Base-by-base conservation (phyloP, 2,888 invertebrate genomes). In the Caenorhabditis drosophilae region DNA sequence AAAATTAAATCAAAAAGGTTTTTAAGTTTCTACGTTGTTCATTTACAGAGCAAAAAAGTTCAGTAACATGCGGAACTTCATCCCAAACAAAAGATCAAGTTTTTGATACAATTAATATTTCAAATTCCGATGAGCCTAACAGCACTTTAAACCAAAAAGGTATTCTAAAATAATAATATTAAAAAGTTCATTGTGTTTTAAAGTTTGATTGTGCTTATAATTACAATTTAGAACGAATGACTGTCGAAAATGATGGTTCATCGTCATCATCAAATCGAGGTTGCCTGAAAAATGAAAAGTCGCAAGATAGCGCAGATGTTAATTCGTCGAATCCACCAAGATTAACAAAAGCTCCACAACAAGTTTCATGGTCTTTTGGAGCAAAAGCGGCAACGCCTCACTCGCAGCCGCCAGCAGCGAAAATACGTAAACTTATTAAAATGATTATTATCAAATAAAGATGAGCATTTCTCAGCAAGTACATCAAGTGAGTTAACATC, bases 321-420 rank as follows among this genome's bases (percentile, higher is more conserved):
- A 44, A 40, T 15, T 42, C 42, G 7, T n/a, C n/a, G 27, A 49
- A 27, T 26, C 49, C 60, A 1, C 44, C 36, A 1, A 18, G 58
- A 27, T 11, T 55, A 20, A 27, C 44, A 25, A 44, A 69, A 20
- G 54, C 72, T 15, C 72, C 68, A 6, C 72, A 72, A 31, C 71
- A 72, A 41, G 73, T 73, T 3, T 57, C 73, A 11, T 73, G 73
- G 73, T 73, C 73, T 9, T 73, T 73, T 26, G 62, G 53, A n/a
- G 62, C 73, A 20, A 73, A 70, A 47, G 52, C 67, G 20, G 49
- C 61, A 2, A 61, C 73, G 27, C 70, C 70, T 16, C 73, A 73
- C 48, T 68, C 67, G 16, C 70, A 70, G 40, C 73, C 73, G 16
- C 71, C 71, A 11, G 40, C 66, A 15, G 57, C n/a, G n/a, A n/a